Base-by-base conservation (phyloP, 2,797 vertebrate species). In the Urosaurus nigricauda region DNA sequence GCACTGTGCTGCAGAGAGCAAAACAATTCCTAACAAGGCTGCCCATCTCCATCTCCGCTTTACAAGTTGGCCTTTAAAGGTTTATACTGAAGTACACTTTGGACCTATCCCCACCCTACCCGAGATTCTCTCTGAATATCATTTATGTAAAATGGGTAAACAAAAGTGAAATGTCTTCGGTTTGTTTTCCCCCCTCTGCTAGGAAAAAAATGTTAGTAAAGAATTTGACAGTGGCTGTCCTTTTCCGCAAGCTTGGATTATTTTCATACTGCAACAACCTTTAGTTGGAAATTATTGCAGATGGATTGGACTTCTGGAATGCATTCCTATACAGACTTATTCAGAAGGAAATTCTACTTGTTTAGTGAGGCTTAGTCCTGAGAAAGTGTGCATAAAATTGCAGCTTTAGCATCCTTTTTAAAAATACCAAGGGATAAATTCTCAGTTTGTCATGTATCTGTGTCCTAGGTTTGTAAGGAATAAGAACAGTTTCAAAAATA, bases 11-110 rank as follows among this genome's bases (percentile, higher is more conserved):
- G 84, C 89, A 87, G 81, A 92, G 84, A 92, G 91, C 84, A 88
- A 96, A 96, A 95, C 94, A 96, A 96, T 96, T 97, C 97, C 97
- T 97, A 97, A 97, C 96, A 97, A 97, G 97, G 97, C 95, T 60
- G 92, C 91, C 92, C 90, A 56, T 37, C 87, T 91, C 89, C 88
- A 84, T 92, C 83, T 90, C 91, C 90, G 87, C 78, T 91, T 37
- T 93, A 91, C 91, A 40, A 86, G 93, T 92, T 93, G 83, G 75
- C 90, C 95, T 93, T 91, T 85, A 91, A 93, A 96, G 94, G 95
- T 95, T 97, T 96, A 95, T 70, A 90, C 85, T 93, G 92, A 94
- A 95, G 94, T 92, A 88, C 85, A 90, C 92, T 94, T 92, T 95
- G 95, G 91, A 92, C 90, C 73, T 85, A 24, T 16, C 65, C 11